phyloP scores from a whole-genome alignment of 1,140 invertebrate genomes.

The Kradibia gibbosae region DNA sequence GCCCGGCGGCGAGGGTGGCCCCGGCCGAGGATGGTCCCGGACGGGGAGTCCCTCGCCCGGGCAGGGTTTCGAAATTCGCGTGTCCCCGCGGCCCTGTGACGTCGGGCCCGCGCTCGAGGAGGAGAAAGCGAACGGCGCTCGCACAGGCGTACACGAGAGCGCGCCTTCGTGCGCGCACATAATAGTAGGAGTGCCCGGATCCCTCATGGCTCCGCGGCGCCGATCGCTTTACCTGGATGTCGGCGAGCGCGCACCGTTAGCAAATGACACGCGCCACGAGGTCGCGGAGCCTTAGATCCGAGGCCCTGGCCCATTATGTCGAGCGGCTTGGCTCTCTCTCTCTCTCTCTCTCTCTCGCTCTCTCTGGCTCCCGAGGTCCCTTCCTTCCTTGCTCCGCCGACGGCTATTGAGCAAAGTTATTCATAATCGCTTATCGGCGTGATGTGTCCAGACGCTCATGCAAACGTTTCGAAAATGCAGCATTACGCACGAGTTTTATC shows the following conservation, averaged over 20 bases:
- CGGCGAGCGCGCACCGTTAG: slow-evolving; percentile 16
- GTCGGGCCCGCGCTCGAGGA: slow-evolving; percentile 15
- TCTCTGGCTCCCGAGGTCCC: neutral
- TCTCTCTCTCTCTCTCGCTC: slow-evolving; percentile 24
- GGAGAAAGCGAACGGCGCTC: slow-evolving; percentile 47
- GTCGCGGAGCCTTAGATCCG: neutral
- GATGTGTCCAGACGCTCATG: neutral
- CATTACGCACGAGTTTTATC: neutral
- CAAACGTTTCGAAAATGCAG: neutral
- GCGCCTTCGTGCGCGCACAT: slow-evolving; percentile 46
- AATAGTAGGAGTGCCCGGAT: slow-evolving; percentile 53
- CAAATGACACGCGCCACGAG: slow-evolving; percentile 36
- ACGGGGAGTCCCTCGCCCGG: neutral
- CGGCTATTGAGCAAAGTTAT: no score
- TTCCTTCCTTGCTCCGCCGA: neutral
- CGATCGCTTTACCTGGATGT: slow-evolving; percentile 7
- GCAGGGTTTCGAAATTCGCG: slow-evolving; percentile 30
- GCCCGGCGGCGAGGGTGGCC: no score
- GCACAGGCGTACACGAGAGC: neutral
- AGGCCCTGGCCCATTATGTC: neutral
- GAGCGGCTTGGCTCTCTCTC: slow-evolving; percentile 8
- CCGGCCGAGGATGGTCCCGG: neutral
- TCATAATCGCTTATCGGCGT: neutral
- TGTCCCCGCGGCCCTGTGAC: slow-evolving; percentile 13
- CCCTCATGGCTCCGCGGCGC: slow-evolving; percentile 21